Base-by-base conservation (phyloP, 2,888 invertebrate genomes). In the Synergus itoensis region DNA sequence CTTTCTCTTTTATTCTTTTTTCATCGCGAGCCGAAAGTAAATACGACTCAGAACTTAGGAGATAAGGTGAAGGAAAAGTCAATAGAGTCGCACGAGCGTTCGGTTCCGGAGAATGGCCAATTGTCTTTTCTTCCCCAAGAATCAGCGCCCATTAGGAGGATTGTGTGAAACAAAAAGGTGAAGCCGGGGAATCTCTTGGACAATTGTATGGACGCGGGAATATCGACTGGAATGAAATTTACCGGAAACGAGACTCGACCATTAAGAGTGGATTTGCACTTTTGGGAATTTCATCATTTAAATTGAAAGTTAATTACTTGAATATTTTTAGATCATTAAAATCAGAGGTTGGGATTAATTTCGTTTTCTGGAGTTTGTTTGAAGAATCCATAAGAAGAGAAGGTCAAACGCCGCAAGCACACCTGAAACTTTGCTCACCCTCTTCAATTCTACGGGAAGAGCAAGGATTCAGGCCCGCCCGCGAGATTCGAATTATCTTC, bases 351-450 rank as follows among this genome's bases (percentile, higher is more conserved):
- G 2, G n/a, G 53, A 2, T 53, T 53, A n/a, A 53, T 53, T n/a
- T 0, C 12, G 65, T 79, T 28, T 57, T 76, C 40, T 11, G 14
- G 3, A 28, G 0, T 28, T 79, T 8, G 53, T 63, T 53, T 9
- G 8, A 14, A 5, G 14, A 21, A 16, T 48, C 11, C 28, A 48
- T 4, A n/a, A 40, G 18, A 60, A 40, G 76, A 65, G 67, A 81
- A 77, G 69, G 79, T 63, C 77, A 80, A 88, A 85, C 81, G 87
- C 83, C 86, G 88, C 91, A 83, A 94, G 96, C 96, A 96, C 96
- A 96, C 96, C 96, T 96, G 96, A 96, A 96, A 96, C 96, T 96
- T 96, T 96, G 96, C 96, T 96, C 96, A 96, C 96, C 96, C 96
- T 92, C 92, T 87, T 84, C 88, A 92, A 86, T 93, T 87, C 86